Base-by-base conservation (phyloP, 30 jellyfish, hydroid and myxozoan genomes). In the Aurelia sp. region DNA sequence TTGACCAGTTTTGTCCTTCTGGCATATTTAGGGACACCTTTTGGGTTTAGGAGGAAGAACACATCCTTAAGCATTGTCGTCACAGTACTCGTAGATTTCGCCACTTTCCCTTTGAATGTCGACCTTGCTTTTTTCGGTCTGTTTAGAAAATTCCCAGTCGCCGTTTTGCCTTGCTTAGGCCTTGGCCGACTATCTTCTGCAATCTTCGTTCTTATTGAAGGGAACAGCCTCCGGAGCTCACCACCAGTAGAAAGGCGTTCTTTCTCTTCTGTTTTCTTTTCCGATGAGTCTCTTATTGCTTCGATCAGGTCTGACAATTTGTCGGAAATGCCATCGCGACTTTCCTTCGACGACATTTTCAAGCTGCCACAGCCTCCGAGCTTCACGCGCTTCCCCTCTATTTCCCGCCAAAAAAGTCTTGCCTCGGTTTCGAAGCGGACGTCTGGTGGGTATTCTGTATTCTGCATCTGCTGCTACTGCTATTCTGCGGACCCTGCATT, bases 131-230 rank as follows among this genome's bases (percentile, higher is more conserved):
- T 27, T 27, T 2, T 27, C 33, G 33, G 33, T 27, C 33, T 27
- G 33, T 27, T 27, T 27, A 27, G 33, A 27, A 27, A 27, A 27
- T 27, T 27, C 33, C 33, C 33, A 27, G 33, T 27, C 2, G 72
- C 72, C 72, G 40, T 18, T 62, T 62, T 62, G 21, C 21, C 72
- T n/a, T 62, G 72, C 40, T 62, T 62, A 17, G 20, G 20, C 20
- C 72, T 62, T 62, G 72, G 72, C 72, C 27, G 21, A 62, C 4
- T 62, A 62, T 62, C 72, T 62, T 62, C 21, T 62, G 72, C 72
- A 62, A 38, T 38, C 20, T n/a, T 62, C 72, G 20, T 62, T 27
- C 33, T 27, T 27, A 27, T 27, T 27, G 33, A 27, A 27, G 33
- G 33, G 33, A 27, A 27, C 33, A 62, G 72, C 27, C 21, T 57